Base-by-base conservation (phyloP, 1,140 invertebrate genomes). In the Dendrolimus kikuchii region DNA sequence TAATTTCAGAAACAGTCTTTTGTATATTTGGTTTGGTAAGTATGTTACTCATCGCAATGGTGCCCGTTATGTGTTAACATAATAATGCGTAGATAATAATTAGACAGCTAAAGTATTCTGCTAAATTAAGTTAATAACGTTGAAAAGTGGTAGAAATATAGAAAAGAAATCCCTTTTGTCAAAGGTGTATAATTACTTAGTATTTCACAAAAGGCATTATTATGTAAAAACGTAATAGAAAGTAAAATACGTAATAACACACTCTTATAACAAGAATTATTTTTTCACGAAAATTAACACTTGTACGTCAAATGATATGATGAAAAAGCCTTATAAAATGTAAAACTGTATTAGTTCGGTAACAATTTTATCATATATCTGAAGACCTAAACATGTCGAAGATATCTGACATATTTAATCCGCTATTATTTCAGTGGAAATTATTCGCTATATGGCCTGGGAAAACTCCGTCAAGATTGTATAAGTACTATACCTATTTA, bases 391-490 rank as follows among this genome's bases (percentile, higher is more conserved):
- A 9, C 23, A 10, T n/a, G 23, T 38, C 5, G 9, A 52, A 49
- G 51, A 8, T 41, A n/a, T 43, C 44, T 8, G 52, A 71, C n/a
- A 51, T 53, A 41, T 80, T 80, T 43, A 66, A 67, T 55, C 49
- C 59, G 23, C 77, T 72, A 61, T 63, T 66, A 6, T 39, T 60
- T 47, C 55, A 50, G 46, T 61, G 74, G 40, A 75, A 68, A 65
- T 47, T 78, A 9, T 77, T 80, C 50, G 77, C 67, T 4, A 44
- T 77, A 44, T 82, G 76, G 74, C 53, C 63, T 5, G 69, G 67
- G n/a, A 50, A 38, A 39, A 59, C 37, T 2, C 36, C 47, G 1
- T 59, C 44, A 2, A 70, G 53, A 60, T 64, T 51, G 46, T 79
- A 74, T 44, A 78, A 74, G 74, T 73, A 60, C 10, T 81, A 69